Evolutionary conservation across 2,113 vertebrate species (phyloP).

Genomic region (Mastomys natalensis): DNA sequence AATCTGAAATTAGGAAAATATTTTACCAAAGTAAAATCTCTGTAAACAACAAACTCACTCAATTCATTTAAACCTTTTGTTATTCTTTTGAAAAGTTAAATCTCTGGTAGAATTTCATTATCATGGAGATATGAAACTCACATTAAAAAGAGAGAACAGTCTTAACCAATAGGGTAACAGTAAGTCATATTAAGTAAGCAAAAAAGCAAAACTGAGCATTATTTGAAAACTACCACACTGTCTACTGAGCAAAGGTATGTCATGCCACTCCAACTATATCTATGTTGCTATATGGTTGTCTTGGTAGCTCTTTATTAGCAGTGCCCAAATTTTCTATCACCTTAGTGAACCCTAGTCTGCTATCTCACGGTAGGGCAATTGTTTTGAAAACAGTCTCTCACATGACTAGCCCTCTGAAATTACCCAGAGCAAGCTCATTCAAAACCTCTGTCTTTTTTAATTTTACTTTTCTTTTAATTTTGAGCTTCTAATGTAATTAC

Average conservation of each 20-base stretch:
- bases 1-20: conserved; percentile 56
- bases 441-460: conserved; percentile 1
- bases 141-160: background rate
- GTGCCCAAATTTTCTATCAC: background rate
- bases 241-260: background rate
- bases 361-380: conserved; percentile 52
- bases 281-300: background rate
- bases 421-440: conserved; percentile 49
- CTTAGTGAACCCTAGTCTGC: conserved; percentile 4
- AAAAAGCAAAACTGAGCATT: background rate
- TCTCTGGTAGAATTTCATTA: background rate
- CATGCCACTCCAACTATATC: background rate
- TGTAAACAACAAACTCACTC: conserved; percentile 42
- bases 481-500: background rate
- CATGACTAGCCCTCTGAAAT: conserved; percentile 56
- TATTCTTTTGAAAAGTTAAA: conserved; percentile 12
- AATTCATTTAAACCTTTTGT: background rate
- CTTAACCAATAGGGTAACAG: background rate
- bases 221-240: background rate
- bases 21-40: conserved; percentile 56
- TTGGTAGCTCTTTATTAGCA: background rate
- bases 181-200: background rate
- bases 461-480: background rate
- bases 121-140: background rate
- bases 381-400: conserved; percentile 69